Conservation (phyloP, 2,113 vertebrate species). For the Leuciscus idus region DNA sequence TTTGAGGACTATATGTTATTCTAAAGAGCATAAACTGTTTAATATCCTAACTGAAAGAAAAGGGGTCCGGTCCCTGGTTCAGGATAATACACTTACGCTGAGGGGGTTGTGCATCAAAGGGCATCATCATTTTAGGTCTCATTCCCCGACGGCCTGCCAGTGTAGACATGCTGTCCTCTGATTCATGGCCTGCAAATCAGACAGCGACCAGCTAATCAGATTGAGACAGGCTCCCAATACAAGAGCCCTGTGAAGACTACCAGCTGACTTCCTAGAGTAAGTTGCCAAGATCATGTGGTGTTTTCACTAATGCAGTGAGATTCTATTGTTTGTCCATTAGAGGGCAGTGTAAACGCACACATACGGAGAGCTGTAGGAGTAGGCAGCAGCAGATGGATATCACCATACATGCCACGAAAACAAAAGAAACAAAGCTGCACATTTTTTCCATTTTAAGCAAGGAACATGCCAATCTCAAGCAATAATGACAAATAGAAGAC, state of each 20-base stretch:
- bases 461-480: conserved; percentile 22
- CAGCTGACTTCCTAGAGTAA: background rate
- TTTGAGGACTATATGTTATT: conserved; percentile 6
- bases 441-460: background rate
- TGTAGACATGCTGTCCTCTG: conserved; percentile 97
- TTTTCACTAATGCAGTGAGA: background rate
- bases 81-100: conserved; percentile 88
- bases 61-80: background rate
- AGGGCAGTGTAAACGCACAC: conserved; percentile 39
- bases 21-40: background rate
- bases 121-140: conserved; percentile 99
- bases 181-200: conserved; percentile 89
- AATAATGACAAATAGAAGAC: conserved; percentile 8
- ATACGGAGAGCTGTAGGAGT: background rate
- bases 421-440: background rate
- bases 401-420: background rate
- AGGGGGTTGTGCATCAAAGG: conserved; percentile 97
- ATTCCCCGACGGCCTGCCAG: conserved; percentile 93
- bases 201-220: conserved; percentile 77
- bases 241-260: conserved; percentile 30
- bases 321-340: conserved; percentile 42
- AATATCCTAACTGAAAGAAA: background rate
- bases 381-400: conserved; percentile 2
- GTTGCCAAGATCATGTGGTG: background rate
- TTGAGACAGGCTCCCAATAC: conserved; percentile 45